Evolutionary conservation across 1,140 invertebrate species (phyloP).

Genomic region (Sycobia sp.): DNA sequence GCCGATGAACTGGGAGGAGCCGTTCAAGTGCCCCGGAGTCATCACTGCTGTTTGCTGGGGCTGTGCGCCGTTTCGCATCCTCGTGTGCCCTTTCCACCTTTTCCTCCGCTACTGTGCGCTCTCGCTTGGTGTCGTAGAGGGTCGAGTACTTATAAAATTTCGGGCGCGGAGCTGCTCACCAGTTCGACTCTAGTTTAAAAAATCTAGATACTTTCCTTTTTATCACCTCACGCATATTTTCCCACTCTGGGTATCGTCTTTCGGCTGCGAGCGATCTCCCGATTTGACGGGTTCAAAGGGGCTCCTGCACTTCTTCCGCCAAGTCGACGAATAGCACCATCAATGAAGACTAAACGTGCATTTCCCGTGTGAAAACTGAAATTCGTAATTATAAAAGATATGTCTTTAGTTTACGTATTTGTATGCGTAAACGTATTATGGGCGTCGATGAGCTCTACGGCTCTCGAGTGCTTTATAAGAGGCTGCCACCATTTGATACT

Average conservation of each 20-base stretch:
- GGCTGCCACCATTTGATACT: too few species aligned
- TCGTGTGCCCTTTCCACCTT: too few species aligned
- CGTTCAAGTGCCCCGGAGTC: conserved; percentile 58
- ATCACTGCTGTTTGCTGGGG: conserved; percentile 56
- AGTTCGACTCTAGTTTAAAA: too few species aligned
- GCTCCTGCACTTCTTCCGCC: not conserved
- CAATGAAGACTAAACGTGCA: not conserved
- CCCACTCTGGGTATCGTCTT: not conserved
- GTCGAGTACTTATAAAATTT: too few species aligned
- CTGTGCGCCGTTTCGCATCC: conserved; percentile 57
- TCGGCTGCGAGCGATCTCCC: not conserved
- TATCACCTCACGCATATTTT: conserved; percentile 30
- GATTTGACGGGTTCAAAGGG: not conserved
- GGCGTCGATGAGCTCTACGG: conserved; percentile 9
- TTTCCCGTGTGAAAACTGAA: conserved; percentile 29
- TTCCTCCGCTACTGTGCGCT: not conserved
- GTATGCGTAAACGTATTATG: not conserved
- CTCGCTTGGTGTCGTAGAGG: too few species aligned
- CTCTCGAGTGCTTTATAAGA: not conserved
- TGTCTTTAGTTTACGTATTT: not conserved
- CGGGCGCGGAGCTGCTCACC: too few species aligned
- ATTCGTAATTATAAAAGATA: conserved; percentile 24
- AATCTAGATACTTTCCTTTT: not conserved
- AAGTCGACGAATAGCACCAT: not conserved
- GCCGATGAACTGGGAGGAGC: conserved; percentile 57